Percentiles rank a stretch among this genome's conserved stretches.
These are phyloP conservation scores for Capreolus pygargus DNA, from an alignment of 2,113 vertebrate genomes.

Conservation along the genomic window DNA sequence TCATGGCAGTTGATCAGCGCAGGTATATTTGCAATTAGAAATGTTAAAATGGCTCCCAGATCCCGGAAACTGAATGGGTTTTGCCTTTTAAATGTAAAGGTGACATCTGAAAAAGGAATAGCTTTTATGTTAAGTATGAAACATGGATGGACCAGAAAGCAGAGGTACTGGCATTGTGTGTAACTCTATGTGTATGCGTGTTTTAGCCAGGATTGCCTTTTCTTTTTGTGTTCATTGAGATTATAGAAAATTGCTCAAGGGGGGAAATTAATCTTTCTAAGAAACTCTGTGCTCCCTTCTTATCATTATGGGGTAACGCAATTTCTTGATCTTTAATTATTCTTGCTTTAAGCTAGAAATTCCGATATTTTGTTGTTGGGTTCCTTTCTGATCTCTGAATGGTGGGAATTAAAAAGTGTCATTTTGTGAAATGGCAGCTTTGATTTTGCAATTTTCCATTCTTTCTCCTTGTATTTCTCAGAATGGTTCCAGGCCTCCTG, in stretches of 20 bases:
- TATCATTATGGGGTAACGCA: constrained; percentile 16
- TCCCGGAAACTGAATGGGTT: background rate
- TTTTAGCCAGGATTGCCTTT: background rate
- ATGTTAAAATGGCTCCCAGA: background rate
- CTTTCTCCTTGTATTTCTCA: constrained; percentile 48
- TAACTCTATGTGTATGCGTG: background rate
- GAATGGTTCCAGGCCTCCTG: constrained; percentile 36
- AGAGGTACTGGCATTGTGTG: background rate
- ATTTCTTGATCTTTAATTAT: constrained; percentile 61
- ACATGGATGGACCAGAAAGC: background rate
- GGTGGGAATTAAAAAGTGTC: constrained; percentile 60
- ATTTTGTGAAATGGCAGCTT: constrained; percentile 63
- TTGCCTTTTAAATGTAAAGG: constrained; percentile 11
- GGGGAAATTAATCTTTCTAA: constrained; percentile 1
- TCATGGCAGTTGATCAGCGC: background rate
- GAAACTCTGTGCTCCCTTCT: background rate
- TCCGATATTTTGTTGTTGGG: constrained; percentile 6
- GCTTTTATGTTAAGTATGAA: background rate
- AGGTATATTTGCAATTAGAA: background rate
- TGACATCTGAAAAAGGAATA: background rate
- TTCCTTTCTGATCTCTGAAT: constrained; percentile 55
- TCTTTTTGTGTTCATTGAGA: background rate
- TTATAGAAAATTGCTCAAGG: constrained; percentile 15
- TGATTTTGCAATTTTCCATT: constrained; percentile 57
- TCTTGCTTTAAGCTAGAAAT: constrained; percentile 60